Percentiles rank a stretch among this genome's conserved stretches.
Evolutionary conservation across 1,140 invertebrate species (phyloP).

Genomic region (Helicoverpa zea): DNA sequence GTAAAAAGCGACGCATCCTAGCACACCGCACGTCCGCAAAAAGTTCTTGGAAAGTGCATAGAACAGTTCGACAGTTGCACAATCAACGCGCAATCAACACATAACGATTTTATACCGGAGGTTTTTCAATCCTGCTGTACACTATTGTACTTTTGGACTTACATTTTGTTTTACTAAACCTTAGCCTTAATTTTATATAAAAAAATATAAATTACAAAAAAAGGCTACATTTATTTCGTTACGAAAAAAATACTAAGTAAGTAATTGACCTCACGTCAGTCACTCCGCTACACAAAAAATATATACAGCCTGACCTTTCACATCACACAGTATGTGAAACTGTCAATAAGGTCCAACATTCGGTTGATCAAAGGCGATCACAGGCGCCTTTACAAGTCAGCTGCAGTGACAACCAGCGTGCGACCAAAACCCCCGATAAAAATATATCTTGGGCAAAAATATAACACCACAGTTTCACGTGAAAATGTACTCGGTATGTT

Average conservation of each 20-base stretch:
- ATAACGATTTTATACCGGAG: constrained; percentile 27
- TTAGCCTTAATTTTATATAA: no score
- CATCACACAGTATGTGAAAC: background rate
- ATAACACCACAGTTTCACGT: background rate
- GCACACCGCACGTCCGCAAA: constrained; percentile 30
- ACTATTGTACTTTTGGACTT: background rate
- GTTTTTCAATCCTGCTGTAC: constrained; percentile 10
- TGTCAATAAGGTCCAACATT: background rate
- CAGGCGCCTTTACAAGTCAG: background rate
- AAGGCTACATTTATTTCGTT: no score
- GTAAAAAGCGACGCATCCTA: constrained; percentile 40
- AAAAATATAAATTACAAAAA: no score
- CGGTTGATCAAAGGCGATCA: background rate
- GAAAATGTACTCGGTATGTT: background rate
- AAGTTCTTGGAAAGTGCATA: constrained; percentile 44
- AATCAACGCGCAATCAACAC: constrained; percentile 48
- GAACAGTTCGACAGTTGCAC: constrained; percentile 44
- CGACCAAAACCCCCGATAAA: background rate
- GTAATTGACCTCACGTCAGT: no score
- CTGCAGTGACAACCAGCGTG: background rate
- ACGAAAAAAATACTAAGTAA: no score
- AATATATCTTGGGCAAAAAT: background rate
- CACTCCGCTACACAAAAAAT: no score
- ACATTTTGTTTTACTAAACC: no score
- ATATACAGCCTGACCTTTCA: background rate